Percentiles rank a stretch among this genome's conserved stretches.
phyloP scores from a whole-genome alignment of 2,888 invertebrate genomes.

The Thecocarcelia acutangulata region DNA sequence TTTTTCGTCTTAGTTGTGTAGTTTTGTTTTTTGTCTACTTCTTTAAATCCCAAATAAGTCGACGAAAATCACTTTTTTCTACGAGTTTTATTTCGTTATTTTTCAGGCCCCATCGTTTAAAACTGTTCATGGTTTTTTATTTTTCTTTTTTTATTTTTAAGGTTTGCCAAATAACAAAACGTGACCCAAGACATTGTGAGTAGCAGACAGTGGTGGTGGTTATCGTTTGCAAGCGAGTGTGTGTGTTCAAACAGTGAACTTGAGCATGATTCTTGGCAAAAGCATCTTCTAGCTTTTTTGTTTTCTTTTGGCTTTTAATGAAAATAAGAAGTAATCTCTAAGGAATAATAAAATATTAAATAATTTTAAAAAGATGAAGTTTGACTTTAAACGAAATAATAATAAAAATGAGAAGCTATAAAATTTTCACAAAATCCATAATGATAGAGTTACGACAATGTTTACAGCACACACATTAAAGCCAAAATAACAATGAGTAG shows the following conservation, averaged over 20 bases:
- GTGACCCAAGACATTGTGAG: slow-evolving; percentile 46
- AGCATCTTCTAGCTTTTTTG: not conserved
- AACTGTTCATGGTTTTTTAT: slow-evolving; percentile 29
- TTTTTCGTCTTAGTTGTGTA: slow-evolving; percentile 19
- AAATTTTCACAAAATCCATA: slow-evolving; percentile 75
- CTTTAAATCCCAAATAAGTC: slow-evolving; percentile 53
- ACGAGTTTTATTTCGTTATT: slow-evolving; percentile 46
- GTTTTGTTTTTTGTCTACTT: slow-evolving; percentile 33
- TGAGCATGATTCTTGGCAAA: slow-evolving; percentile 34
- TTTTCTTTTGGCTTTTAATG: slow-evolving; percentile 23
- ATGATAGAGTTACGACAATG: slow-evolving; percentile 71
- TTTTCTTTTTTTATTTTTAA: too few species aligned
- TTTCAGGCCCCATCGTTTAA: slow-evolving; percentile 12
- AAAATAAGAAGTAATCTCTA: slow-evolving; percentile 35
- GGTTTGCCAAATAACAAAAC: slow-evolving; percentile 52
- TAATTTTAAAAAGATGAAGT: slow-evolving; percentile 56
- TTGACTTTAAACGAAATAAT: slow-evolving; percentile 63
- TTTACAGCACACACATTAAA: slow-evolving; percentile 46
- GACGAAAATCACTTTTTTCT: slow-evolving; percentile 57
- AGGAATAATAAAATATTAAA: slow-evolving; percentile 65
- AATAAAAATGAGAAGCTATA: slow-evolving; percentile 74
- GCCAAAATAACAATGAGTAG: slow-evolving; percentile 14
- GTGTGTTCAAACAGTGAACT: slow-evolving; percentile 34
- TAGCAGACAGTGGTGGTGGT: slow-evolving; percentile 8
- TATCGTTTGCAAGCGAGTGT: not conserved